Conservation (phyloP, 2,888 invertebrate species). For the Epistrophe grossulariae region DNA sequence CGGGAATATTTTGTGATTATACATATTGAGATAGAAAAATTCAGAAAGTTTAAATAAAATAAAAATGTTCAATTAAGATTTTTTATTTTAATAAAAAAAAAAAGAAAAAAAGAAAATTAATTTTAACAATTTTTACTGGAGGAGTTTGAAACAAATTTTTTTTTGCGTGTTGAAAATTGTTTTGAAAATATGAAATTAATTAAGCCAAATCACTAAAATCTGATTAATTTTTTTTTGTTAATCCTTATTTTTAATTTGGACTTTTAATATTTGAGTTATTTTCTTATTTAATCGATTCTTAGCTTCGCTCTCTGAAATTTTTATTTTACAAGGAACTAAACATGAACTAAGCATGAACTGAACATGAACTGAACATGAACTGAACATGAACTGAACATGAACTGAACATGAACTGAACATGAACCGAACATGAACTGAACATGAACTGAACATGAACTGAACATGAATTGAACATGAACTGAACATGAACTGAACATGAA, state of each 20-base stretch:
- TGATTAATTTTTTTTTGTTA: not conserved
- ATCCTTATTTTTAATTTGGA: not conserved
- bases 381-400: too few relatives aligned
- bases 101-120: not conserved
- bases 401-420: too few relatives aligned
- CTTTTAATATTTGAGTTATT: not conserved
- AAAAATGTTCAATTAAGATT: not conserved
- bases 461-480: too few relatives aligned
- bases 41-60: not conserved
- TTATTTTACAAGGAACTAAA: too few relatives aligned
- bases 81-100: not conserved
- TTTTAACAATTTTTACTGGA: slow-evolving; percentile 31
- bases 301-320: too few relatives aligned
- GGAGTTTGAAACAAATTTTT: not conserved
- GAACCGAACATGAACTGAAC: too few relatives aligned
- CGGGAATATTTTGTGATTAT: slow-evolving; percentile 1
- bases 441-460: too few relatives aligned
- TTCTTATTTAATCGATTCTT: not conserved
- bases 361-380: too few relatives aligned
- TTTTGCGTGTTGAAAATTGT: not conserved
- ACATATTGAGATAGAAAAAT: not conserved
- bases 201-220: slow-evolving; percentile 7
- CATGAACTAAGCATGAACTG: too few relatives aligned
- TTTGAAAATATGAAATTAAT: not conserved
- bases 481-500: too few relatives aligned